phyloP scores from a whole-genome alignment of 2,113 vertebrate genomes.

The Telmatochromis sp. region DNA sequence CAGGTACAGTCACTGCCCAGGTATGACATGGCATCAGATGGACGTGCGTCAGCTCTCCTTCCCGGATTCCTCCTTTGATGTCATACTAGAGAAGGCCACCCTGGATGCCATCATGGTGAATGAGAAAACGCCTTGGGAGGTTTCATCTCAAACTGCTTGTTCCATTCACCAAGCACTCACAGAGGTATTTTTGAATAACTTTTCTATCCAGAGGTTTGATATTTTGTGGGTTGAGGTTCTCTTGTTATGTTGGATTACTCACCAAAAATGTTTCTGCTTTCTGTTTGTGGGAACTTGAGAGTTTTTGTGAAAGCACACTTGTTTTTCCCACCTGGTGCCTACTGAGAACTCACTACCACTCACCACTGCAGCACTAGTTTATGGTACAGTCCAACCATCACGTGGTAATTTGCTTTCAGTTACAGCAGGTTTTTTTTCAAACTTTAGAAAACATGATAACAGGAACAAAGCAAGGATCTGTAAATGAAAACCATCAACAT shows the following conservation, averaged over 20 bases:
- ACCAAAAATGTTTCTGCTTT: not conserved
- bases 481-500: not conserved
- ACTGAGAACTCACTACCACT: not conserved
- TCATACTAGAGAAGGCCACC: conserved; percentile 87
- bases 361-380: not conserved
- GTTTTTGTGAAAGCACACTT: not conserved
- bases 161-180: conserved; percentile 75
- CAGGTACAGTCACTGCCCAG: conserved; percentile 64
- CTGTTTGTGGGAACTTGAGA: not conserved
- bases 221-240: not conserved
- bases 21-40: conserved; percentile 86
- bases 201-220: not conserved
- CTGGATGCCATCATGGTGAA: conserved; percentile 85
- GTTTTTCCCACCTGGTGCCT: not conserved
- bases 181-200: conserved; percentile 68
- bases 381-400: not conserved
- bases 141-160: conserved; percentile 62
- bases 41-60: conserved; percentile 78
- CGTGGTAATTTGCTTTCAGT: not conserved
- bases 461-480: not conserved
- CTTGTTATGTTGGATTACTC: not conserved
- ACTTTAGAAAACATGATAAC: not conserved
- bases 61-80: conserved; percentile 73
- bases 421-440: not conserved
- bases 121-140: conserved; percentile 79